phyloP scores from a whole-genome alignment of 1,140 invertebrate species.

The Akabosia matsudoensis region DNA sequence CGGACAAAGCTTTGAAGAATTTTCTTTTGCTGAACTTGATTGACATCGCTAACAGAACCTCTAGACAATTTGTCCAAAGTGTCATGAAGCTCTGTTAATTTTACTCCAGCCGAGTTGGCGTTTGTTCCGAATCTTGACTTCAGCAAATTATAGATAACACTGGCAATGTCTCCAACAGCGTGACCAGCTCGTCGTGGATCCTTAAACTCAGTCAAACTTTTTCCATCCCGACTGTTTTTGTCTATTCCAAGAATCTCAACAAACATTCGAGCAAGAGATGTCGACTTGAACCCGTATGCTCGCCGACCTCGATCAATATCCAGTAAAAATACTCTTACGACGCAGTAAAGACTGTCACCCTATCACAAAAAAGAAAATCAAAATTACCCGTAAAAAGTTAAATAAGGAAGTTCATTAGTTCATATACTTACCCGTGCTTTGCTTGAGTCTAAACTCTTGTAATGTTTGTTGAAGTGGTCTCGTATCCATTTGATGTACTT shows the following conservation, averaged over 20 bases:
- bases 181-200: constrained; percentile 49
- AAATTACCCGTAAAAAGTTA: constrained; percentile 47
- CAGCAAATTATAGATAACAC: constrained; percentile 67
- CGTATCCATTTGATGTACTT: constrained; percentile 59
- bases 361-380: constrained; percentile 35
- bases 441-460: constrained; percentile 49
- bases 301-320: constrained; percentile 62
- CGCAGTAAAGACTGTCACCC: constrained; percentile 62
- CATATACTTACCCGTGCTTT: constrained; percentile 39
- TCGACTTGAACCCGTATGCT: constrained; percentile 65
- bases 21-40: constrained; percentile 40
- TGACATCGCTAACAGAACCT: constrained; percentile 48
- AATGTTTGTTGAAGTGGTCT: constrained; percentile 50
- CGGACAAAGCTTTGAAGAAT: constrained; percentile 51
- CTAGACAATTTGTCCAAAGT: constrained; percentile 67
- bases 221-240: constrained; percentile 63
- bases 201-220: constrained; percentile 61
- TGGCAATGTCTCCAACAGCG: constrained; percentile 67
- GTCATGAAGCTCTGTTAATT: constrained; percentile 59
- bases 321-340: constrained; percentile 70
- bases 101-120: constrained; percentile 52
- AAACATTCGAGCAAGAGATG: constrained; percentile 63
- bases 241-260: constrained; percentile 66
- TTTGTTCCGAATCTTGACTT: constrained; percentile 58
- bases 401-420: constrained; percentile 45